Percentiles rank a stretch among this genome's conserved stretches.
These are phyloP conservation scores for Octonoba sinensis DNA, from an alignment of 2,888 invertebrate species.

Conservation along the genomic window DNA sequence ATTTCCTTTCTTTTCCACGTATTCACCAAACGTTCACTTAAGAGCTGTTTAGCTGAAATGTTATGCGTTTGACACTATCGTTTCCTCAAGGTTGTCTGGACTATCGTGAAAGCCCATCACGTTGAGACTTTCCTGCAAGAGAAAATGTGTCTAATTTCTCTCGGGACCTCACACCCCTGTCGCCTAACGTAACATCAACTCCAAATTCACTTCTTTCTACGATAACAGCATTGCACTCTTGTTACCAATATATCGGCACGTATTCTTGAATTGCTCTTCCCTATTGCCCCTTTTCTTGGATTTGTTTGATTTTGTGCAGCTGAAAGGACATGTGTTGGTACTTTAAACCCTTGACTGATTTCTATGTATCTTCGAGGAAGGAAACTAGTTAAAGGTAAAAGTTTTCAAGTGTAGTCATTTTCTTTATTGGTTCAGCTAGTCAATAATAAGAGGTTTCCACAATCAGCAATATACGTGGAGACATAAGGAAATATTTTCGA, in stretches of 20 bases:
- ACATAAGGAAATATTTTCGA: no score
- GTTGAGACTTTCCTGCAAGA: slow-evolving; percentile 26
- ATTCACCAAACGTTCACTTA: no score
- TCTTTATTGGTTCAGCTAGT: neutral
- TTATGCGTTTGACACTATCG: slow-evolving; percentile 25
- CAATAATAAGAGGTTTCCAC: slow-evolving; percentile 9
- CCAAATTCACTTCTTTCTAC: neutral
- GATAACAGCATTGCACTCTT: slow-evolving; percentile 25
- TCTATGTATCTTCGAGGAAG: neutral
- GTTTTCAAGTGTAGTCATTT: no score
- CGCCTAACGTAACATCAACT: slow-evolving; percentile 7
- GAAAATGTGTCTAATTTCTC: slow-evolving; percentile 38
- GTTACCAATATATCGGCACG: slow-evolving; percentile 31
- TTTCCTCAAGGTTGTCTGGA: slow-evolving; percentile 19
- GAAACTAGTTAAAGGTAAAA: neutral
- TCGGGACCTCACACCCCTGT: slow-evolving; percentile 12
- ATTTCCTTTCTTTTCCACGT: no score
- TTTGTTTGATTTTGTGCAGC: slow-evolving; percentile 14
- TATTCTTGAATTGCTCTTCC: slow-evolving; percentile 5
- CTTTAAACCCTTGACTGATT: neutral
- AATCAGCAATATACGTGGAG: neutral
- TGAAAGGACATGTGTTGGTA: neutral
- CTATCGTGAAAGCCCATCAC: slow-evolving; percentile 40
- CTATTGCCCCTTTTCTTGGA: neutral
- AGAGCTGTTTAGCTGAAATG: slow-evolving; percentile 5